Evolutionary conservation across 1,140 invertebrate genomes (phyloP), one percentile per base, ranked within the genome.

Genomic region (Brachionus koreanus): DNA sequence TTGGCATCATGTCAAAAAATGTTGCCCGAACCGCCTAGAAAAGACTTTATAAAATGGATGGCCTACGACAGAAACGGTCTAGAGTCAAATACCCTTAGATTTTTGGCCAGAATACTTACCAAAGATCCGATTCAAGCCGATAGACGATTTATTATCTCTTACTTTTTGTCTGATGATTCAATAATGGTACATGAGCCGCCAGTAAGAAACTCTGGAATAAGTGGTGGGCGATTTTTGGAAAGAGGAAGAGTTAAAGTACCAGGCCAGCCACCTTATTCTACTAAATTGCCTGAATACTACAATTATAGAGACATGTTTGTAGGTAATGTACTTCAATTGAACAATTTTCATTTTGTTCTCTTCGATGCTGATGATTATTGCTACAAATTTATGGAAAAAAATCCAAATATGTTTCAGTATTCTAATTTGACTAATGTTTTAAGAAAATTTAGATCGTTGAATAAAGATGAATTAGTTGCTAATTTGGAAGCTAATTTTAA

Each of bases 311-410:
- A 96, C 86, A 92, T 96, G 87, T 96, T 92, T 87, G 90, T 96
- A 7, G 94, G 94, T 33, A 92, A 92, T 29, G 89, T 89, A 25
- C 84, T 96, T 10, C 91, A 91, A 39, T 90, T 96, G 23, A 92
- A 93, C 86, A 91, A 91, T 84, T 93, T 93, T 86, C 88, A 91
- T 13, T 96, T 96, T 86, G 85, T 92, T 81, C 87, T 96, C 5
- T 89, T 91, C 19, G 92, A 92, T 35, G 93, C 94, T 7, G 95
- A 97, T 87, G 92, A 95, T 86, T 96, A 95, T 87, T 92, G 93
- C 3, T 89, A 95, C 76, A 90, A 91, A 61, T 95, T 94, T 86
- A 94, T 96, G 94, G 95, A 97, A 87, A 85, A 91, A n/a, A 57
- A 79, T 65, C 35, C 76, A 12, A 42, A 79, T 49, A 79, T 79